Conservation (phyloP, 2,113 vertebrate genomes). For the Atlantisia rogersi region DNA sequence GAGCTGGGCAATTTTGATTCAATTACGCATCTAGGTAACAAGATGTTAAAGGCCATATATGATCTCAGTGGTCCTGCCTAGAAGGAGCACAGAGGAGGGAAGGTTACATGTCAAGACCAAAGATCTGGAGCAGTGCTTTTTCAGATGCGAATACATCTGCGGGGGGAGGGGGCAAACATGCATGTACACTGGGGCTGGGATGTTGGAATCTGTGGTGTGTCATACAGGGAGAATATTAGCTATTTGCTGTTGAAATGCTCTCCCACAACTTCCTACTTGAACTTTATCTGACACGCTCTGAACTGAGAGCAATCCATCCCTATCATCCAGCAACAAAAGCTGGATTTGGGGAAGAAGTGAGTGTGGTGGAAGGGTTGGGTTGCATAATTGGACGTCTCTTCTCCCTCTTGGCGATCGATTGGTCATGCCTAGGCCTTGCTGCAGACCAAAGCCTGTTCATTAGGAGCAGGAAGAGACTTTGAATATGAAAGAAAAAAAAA, state of each 20-base stretch:
- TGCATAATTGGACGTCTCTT: conserved; percentile 76
- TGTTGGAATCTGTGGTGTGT: conserved; percentile 37
- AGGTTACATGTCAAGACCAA: conserved; percentile 29
- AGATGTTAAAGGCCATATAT: not conserved
- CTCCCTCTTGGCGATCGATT: conserved; percentile 75
- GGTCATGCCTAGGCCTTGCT: conserved; percentile 84
- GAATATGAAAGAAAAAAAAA: conserved; percentile 78
- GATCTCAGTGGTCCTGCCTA: conserved; percentile 66
- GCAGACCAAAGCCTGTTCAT: conserved; percentile 85
- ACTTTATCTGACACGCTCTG: conserved; percentile 54
- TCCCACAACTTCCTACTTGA: conserved; percentile 46
- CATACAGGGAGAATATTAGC: conserved; percentile 16
- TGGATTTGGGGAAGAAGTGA: conserved; percentile 75
- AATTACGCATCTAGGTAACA: not conserved
- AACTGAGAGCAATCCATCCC: conserved; percentile 66
- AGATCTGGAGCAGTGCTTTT: conserved; percentile 53
- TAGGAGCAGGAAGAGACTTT: conserved; percentile 82
- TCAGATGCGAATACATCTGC: conserved; percentile 56
- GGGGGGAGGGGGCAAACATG: not conserved
- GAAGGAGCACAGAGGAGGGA: conserved; percentile 62
- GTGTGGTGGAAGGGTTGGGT: conserved; percentile 73
- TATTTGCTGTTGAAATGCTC: conserved; percentile 53
- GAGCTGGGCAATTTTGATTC: conserved; percentile 19
- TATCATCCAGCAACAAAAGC: conserved; percentile 77
- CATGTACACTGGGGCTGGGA: not conserved